Base-by-base conservation (phyloP, 1,140 invertebrate genomes). In the Prorops nasuta region DNA sequence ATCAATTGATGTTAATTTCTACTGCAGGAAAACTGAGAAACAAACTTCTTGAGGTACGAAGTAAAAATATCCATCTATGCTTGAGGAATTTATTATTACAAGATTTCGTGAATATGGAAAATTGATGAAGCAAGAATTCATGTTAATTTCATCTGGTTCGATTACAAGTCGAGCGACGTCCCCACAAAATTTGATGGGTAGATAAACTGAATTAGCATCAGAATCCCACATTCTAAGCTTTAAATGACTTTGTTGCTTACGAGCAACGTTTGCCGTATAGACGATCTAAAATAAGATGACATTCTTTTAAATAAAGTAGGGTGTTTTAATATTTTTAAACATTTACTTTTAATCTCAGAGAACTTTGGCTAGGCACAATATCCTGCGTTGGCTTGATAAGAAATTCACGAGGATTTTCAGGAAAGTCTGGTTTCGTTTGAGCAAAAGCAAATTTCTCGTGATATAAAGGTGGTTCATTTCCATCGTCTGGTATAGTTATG, bases 11-110 rank as follows among this genome's bases (percentile, higher is more conserved):
- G 2, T 9, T n/a, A 35, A 44, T 0, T 20, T 16, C 18, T 15
- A 14, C 12, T 40, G 14, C 22, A 12, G 2, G 38, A 40, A 7
- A 40, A 10, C 36, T 37, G 34, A 16, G 15, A 15, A 17, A 2
- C n/a, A n/a, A n/a, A n/a, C 71, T 16, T 41, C 17, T 56, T 73
- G 71, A 4, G 66, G 65, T 3, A 59, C 2, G 9, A 74, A 34
- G 38, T 64, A 67, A 51, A 72, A 75, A 31, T 63, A 73, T 37
- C 70, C 67, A 3, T 67, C 64, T 3, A 70, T 17, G 9, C 69
- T 51, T 3, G 70, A 69, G 1, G 35, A 42, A 40, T 76, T 76
- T 17, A 58, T 39, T 3, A 76, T 44, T 0, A 12, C 51, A 8
- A 75, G 42, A 2, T 51, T 58, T 19, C 54, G 32, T 2, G 41